These are phyloP conservation scores for Drosophila bipectinata DNA, from an alignment of 1,140 invertebrate genomes.

Conservation along the genomic window DNA sequence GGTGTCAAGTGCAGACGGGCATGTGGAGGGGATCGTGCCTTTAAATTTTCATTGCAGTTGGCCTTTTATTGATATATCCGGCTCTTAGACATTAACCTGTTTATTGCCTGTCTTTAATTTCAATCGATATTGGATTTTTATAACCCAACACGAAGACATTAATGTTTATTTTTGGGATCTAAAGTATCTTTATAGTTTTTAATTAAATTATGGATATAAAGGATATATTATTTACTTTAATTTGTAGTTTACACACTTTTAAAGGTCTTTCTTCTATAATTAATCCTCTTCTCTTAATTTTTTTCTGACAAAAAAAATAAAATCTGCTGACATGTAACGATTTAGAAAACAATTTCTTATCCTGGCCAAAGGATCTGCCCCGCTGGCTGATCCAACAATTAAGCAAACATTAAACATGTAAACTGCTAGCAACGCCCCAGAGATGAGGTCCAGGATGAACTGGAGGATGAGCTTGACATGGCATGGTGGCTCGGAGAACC, in stretches of 20 bases:
- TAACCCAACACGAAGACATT: neutral
- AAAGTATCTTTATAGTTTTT: neutral
- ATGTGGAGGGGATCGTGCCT: neutral
- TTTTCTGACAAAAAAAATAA: neutral
- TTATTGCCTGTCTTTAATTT: constrained; percentile 21
- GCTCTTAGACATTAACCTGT: constrained; percentile 18
- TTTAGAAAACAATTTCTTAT: constrained; percentile 37
- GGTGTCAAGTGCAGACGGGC: constrained; percentile 38
- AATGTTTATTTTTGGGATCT: neutral
- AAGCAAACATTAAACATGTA: constrained; percentile 76
- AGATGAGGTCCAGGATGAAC: constrained; percentile 34
- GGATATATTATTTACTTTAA: too few relatives aligned
- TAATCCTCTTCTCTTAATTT: neutral
- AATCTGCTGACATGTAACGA: constrained; percentile 27
- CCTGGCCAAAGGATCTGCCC: constrained; percentile 26
- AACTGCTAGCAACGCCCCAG: constrained; percentile 67
- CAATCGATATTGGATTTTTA: constrained; percentile 4
- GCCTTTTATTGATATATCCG: constrained; percentile 22
- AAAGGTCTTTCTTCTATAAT: neutral
- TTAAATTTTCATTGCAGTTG: constrained; percentile 10
- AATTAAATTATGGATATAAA: neutral
- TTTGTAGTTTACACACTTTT: too few relatives aligned
- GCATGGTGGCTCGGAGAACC: constrained; percentile 10
- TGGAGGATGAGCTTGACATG: neutral
- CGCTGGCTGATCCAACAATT: constrained; percentile 47